A percentile compares a stretch with the other conserved stretches of the same genome.
Evolutionary conservation across 2,797 vertebrate genomes (phyloP).

Genomic region (Mionectes olivaceus): DNA sequence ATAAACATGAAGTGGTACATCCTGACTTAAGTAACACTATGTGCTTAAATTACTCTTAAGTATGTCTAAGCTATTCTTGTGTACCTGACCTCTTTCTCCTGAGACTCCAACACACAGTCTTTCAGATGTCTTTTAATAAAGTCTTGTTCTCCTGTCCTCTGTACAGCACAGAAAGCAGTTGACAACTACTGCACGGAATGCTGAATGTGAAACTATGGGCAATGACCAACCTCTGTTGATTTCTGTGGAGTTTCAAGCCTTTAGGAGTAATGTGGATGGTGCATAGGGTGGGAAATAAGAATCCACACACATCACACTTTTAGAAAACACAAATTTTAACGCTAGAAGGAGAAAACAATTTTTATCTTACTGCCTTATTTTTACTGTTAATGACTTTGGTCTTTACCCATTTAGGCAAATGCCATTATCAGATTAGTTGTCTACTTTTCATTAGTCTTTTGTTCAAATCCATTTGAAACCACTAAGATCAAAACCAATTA

Average conservation of each 20-base stretch:
- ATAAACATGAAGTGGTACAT: neutral
- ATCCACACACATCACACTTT: accelerated
- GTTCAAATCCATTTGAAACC: slow-evolving; percentile 22
- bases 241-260: neutral
- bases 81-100: neutral
- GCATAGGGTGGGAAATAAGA: neutral
- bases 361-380: neutral
- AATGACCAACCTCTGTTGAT: neutral
- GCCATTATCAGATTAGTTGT: slow-evolving; percentile 21
- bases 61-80: neutral
- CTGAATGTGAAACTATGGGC: neutral
- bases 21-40: slow-evolving; percentile 3
- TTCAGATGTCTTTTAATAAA: neutral
- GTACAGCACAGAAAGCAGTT: accelerated
- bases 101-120: neutral
- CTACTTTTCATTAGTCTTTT: slow-evolving; percentile 14
- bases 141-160: neutral
- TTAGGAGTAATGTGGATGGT: accelerated
- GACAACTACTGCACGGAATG: neutral
- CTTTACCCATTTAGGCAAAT: neutral
- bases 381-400: neutral
- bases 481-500: slow-evolving; percentile 12
- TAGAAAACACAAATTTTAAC: neutral
- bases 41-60: neutral
- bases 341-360: neutral